A percentile compares a stretch with the other conserved stretches of the same genome.
phyloP scores from a whole-genome alignment of 2,113 vertebrate genomes.

The Natator depressus region DNA sequence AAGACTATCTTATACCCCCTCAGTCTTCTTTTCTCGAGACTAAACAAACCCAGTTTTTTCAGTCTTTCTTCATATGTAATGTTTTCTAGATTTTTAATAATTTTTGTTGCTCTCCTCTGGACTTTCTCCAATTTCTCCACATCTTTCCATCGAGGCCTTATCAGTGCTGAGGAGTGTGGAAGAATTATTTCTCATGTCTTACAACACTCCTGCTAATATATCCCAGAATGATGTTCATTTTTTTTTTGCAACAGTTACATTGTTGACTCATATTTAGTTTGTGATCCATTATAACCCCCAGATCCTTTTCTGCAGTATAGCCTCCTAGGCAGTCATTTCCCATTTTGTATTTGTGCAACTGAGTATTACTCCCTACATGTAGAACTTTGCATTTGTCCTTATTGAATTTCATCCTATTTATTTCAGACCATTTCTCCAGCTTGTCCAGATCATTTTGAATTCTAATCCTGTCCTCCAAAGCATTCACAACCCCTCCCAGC shows the following conservation, averaged over 20 bases:
- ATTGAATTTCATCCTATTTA: no score
- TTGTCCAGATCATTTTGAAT: no score
- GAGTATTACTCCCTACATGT: no score
- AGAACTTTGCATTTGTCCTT: no score
- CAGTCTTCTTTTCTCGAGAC: background rate
- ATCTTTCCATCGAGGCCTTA: background rate
- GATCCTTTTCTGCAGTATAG: no score
- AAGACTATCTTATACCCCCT: background rate
- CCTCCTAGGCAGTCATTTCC: no score
- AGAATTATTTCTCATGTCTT: background rate
- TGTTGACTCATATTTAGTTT: no score
- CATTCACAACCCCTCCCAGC: no score
- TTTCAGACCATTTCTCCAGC: background rate
- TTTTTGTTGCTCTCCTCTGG: background rate
- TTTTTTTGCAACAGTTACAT: background rate
- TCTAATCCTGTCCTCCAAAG: no score
- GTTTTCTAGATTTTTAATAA: background rate
- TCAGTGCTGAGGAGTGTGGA: background rate
- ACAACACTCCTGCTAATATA: background rate
- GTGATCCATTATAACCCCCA: no score
- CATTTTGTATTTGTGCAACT: no score
- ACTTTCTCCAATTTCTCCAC: background rate
- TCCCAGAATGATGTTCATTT: background rate
- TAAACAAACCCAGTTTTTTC: background rate
- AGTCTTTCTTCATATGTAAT: background rate